Conservation (phyloP, 2,113 vertebrate genomes). For the Vidua macroura region DNA sequence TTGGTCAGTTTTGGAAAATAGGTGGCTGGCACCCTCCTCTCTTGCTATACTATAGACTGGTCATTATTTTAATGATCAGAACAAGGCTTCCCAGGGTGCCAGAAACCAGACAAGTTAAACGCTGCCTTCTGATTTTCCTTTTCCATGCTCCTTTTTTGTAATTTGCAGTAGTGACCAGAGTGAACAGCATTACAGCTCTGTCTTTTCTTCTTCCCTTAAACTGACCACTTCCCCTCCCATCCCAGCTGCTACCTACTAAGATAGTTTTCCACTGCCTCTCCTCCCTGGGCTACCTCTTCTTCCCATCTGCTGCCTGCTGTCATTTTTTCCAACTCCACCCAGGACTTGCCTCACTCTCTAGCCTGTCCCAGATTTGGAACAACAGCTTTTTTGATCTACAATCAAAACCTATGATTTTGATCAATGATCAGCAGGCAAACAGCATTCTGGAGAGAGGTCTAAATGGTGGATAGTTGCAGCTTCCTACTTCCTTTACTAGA, state of each 20-base stretch:
- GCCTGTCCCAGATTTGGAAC: not conserved
- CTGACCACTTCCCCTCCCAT: not conserved
- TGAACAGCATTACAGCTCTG: not conserved
- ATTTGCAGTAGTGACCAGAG: not conserved
- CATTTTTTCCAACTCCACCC: not conserved
- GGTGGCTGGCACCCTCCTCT: not conserved
- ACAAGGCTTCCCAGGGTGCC: not conserved
- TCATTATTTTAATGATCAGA: not conserved
- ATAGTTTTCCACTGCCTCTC: not conserved
- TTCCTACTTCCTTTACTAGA: not conserved
- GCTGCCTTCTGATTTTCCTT: not conserved
- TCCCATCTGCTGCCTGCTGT: not conserved
- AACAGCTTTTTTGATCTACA: not conserved
- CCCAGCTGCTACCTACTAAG: not conserved
- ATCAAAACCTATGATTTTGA: not conserved
- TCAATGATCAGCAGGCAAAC: not conserved
- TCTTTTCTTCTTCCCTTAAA: not conserved
- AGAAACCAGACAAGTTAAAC: not conserved
- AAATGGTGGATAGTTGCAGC: not conserved
- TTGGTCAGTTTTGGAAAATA: not conserved
- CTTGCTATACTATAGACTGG: not conserved
- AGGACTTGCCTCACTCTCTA: not conserved
- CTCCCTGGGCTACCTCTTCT: not conserved
- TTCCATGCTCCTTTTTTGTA: not conserved
- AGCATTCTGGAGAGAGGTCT: not conserved